Conservation (phyloP, 2,888 invertebrate genomes). For the Pollenia griseotomentosa region DNA sequence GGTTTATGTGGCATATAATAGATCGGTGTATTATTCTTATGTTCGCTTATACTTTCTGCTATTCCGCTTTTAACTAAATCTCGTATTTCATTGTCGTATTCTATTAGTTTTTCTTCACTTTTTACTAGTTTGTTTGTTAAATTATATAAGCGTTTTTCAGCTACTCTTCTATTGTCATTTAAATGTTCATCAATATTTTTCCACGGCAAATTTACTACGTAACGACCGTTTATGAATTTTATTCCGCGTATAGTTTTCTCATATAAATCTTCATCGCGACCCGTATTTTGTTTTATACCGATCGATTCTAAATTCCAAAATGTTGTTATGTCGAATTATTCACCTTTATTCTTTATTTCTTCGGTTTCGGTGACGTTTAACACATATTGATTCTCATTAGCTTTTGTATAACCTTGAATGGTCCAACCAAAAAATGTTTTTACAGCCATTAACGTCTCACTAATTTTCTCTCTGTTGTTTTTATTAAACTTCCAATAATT, state of each 20-base stretch:
- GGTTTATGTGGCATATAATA: conserved; percentile 63
- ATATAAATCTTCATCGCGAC: conserved; percentile 12
- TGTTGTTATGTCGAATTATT: conserved; percentile 38
- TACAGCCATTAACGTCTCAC: conserved; percentile 59
- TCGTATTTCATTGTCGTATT: conserved; percentile 59
- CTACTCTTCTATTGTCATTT: conserved; percentile 46
- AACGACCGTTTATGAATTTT: conserved; percentile 45
- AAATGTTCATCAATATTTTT: conserved; percentile 14
- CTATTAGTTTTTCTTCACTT: conserved; percentile 35
- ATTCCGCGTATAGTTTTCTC: conserved; percentile 43
- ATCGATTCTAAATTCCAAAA: conserved; percentile 65
- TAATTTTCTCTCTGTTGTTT: conserved; percentile 37
- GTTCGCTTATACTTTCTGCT: background rate
- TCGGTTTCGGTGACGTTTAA: conserved; percentile 10
- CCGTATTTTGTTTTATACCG: conserved; percentile 48
- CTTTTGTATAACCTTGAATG: conserved; percentile 21
- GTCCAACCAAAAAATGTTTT: conserved; percentile 68
- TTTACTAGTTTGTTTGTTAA: conserved; percentile 46
- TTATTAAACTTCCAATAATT: conserved; percentile 66
- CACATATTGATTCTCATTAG: conserved; percentile 13
- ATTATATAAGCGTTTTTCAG: conserved; percentile 7
- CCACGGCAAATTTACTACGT: conserved; percentile 54
- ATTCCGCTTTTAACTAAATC: conserved; percentile 6
- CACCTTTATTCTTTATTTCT: background rate
- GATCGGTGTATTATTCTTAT: background rate